phyloP scores from a whole-genome alignment of 1,140 invertebrate genomes.

The Reticulitermes speratus region DNA sequence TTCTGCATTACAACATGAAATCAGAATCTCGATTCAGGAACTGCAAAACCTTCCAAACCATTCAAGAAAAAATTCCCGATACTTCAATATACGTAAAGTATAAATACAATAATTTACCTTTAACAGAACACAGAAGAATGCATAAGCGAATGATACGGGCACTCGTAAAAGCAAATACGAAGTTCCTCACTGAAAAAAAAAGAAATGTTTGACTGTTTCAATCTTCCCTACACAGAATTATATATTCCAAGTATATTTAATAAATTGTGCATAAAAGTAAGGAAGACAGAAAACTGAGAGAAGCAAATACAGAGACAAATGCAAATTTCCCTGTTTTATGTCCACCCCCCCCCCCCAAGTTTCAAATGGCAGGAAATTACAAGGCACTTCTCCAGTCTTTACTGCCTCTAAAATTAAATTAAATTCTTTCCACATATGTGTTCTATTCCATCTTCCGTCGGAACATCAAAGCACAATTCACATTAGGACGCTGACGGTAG shows the following conservation, averaged over 20 bases:
- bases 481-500: no score
- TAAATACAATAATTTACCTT: background rate
- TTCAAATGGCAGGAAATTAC: no score
- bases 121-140: background rate
- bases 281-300: background rate
- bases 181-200: background rate
- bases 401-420: no score
- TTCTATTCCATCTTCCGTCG: no score
- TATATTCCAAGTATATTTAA: slow-evolving; percentile 14
- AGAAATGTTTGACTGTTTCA: background rate
- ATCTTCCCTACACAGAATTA: background rate
- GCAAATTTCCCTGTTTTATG: background rate
- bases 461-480: no score
- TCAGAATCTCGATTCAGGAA: background rate
- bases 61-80: background rate
- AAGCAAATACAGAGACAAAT: background rate
- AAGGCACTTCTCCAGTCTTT: no score
- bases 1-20: no score
- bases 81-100: background rate
- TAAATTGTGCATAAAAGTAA: background rate
- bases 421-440: no score
- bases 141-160: background rate
- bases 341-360: background rate
- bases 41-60: background rate
- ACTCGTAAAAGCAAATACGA: background rate